Evolutionary conservation across 2,888 invertebrate genomes (phyloP).

Genomic region (Lydus trimaculatus): DNA sequence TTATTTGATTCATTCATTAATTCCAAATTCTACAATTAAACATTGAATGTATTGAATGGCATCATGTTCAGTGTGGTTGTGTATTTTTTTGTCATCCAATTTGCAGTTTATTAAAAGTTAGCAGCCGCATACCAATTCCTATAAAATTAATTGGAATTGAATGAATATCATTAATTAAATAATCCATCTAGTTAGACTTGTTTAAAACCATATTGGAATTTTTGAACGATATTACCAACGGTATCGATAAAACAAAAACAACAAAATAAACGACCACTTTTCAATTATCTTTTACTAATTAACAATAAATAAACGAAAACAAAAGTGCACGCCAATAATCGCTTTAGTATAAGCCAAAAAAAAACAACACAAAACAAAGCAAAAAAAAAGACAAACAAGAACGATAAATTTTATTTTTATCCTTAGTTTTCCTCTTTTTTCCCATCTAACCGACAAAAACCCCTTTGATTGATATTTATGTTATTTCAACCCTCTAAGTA

Average conservation of each 20-base stretch:
- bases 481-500: slow-evolving; percentile 34
- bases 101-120: neutral
- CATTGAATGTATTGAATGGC: neutral
- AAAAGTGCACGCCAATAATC: neutral
- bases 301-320: neutral
- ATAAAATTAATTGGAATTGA: neutral
- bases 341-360: neutral
- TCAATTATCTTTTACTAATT: neutral
- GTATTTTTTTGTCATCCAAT: neutral
- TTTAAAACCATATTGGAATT: neutral
- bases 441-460: slow-evolving; percentile 27
- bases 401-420: neutral
- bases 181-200: neutral
- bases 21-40: neutral
- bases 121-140: neutral
- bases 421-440: slow-evolving; percentile 12
- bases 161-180: neutral
- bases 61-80: neutral
- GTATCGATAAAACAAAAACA: neutral
- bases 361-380: no score
- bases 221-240: neutral
- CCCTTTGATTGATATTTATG: slow-evolving; percentile 45
- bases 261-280: neutral
- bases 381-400: no score
- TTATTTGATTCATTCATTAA: neutral